A percentile compares a stretch with the other conserved stretches of the same genome.
Evolutionary conservation across 30 jellyfish, hydroid and myxozoan species (phyloP).

Genomic region (Chironex yamaguchii): DNA sequence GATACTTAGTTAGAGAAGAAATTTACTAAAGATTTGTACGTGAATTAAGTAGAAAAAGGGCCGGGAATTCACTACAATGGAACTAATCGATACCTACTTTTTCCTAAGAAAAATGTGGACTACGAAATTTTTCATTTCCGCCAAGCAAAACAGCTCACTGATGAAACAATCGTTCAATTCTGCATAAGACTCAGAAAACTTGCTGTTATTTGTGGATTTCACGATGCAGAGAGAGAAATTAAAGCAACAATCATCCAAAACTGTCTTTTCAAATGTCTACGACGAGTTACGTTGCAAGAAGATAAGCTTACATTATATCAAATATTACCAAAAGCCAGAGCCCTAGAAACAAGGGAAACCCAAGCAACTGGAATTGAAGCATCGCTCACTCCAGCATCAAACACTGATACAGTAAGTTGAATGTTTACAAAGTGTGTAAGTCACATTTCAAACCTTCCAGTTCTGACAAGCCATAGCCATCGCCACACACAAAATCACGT

Average conservation of each 20-base stretch:
- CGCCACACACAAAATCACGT: neutral
- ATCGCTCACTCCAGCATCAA: neutral
- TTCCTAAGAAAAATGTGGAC: slow-evolving; percentile 15
- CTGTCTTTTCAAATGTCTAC: neutral
- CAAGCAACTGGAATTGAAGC: neutral
- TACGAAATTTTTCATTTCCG: slow-evolving; percentile 25
- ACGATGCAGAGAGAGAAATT: slow-evolving; percentile 2
- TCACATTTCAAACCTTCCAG: neutral
- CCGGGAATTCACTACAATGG: too few relatives aligned
- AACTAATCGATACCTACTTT: neutral
- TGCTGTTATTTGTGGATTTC: slow-evolving; percentile 1
- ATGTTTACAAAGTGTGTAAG: too few relatives aligned
- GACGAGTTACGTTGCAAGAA: neutral
- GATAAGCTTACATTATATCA: neutral
- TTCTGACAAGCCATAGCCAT: neutral
- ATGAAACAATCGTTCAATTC: slow-evolving; percentile 22
- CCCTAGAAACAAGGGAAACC: neutral
- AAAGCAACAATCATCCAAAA: slow-evolving; percentile 22
- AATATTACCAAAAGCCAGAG: slow-evolving; percentile 15
- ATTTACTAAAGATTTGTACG: too few relatives aligned
- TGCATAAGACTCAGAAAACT: slow-evolving; percentile 12
- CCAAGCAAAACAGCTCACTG: slow-evolving; percentile 24
- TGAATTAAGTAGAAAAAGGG: too few relatives aligned
- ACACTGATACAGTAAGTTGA: too few relatives aligned
- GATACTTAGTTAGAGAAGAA: too few relatives aligned